Base-by-base conservation (phyloP, 2,888 invertebrate species). In the Papilio elwesi region DNA sequence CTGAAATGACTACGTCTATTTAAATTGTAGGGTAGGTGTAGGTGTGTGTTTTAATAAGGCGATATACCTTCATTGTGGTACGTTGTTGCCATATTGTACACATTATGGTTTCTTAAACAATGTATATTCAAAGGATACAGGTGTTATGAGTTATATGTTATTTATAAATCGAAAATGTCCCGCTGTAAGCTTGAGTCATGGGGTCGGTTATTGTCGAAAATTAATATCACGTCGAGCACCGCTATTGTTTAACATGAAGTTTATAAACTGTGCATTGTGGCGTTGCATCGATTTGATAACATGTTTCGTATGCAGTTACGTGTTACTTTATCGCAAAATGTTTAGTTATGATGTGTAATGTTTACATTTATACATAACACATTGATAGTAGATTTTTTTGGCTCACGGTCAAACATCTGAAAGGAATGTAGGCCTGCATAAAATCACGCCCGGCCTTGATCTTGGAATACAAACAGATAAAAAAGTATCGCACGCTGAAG, bases 221-320 rank as follows among this genome's bases (percentile, higher is more conserved):
- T 62, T 59, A 16, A 12, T 67, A 12, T 47, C 13, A 55, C 47
- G 59, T 59, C 15, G 67, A 71, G 62, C 71, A 67, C 10, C 13
- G 51, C 71, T 36, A 71, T 67, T 67, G 71, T 71, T 66, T 55
- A 52, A 59, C 6, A 43, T 16, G 57, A 62, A 67, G 71, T 71
- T 67, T 67, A 62, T 43, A 63, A 52, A 53, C 52, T 47, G 10
- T n/a, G 38, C 68, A 59, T 16, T 68, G 68, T 59, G 9, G 15
- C 12, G 12, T 47, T 47, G 70, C 3, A 9, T 26, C 26, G 47
- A 63, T 70, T 47, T 47, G 16, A 52, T 62, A 62, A 69, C 52
- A 59, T 59, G 52, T 63, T 62, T 69, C 51, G 48, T 53, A 43
- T 67, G 43, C 13, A 49, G 26, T 53, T 16, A 53, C 11, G 26